These are phyloP conservation scores for Lagorchestes hirsutus DNA, from an alignment of 2,797 vertebrate species.

Conservation along the genomic window DNA sequence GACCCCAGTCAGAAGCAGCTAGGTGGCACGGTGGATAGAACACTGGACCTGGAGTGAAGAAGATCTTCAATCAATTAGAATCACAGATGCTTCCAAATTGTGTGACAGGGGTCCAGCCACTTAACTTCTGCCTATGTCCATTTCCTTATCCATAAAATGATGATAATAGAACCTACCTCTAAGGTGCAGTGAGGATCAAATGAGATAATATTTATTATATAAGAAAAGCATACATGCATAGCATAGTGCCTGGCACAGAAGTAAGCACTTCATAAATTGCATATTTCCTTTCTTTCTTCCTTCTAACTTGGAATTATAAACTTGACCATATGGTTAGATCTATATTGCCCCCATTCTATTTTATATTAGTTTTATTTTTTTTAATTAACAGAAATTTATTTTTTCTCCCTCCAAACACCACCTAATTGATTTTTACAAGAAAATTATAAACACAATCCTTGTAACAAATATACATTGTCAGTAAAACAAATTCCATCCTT, in stretches of 20 bases:
- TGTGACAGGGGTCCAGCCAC: neutral
- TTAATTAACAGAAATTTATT: neutral
- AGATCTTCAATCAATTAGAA: neutral
- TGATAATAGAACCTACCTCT: neutral
- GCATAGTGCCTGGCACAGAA: neutral
- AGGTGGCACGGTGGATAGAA: neutral
- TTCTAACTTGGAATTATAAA: neutral
- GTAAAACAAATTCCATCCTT: neutral
- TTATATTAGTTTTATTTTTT: too few species aligned
- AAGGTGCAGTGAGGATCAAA: neutral
- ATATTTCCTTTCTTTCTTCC: neutral
- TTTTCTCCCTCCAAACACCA: neutral
- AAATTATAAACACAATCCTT: neutral
- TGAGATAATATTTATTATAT: neutral
- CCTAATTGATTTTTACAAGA: neutral
- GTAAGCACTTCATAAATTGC: neutral
- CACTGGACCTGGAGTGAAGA: neutral
- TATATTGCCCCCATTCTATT: neutral
- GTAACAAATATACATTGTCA: neutral
- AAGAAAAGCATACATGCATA: neutral
- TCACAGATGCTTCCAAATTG: neutral
- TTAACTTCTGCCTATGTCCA: neutral
- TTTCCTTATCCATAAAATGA: neutral
- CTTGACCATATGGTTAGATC: neutral
- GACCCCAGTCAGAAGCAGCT: neutral